Evolutionary conservation across 2,888 invertebrate species (phyloP).

Genomic region (Coelopa pilipes): DNA sequence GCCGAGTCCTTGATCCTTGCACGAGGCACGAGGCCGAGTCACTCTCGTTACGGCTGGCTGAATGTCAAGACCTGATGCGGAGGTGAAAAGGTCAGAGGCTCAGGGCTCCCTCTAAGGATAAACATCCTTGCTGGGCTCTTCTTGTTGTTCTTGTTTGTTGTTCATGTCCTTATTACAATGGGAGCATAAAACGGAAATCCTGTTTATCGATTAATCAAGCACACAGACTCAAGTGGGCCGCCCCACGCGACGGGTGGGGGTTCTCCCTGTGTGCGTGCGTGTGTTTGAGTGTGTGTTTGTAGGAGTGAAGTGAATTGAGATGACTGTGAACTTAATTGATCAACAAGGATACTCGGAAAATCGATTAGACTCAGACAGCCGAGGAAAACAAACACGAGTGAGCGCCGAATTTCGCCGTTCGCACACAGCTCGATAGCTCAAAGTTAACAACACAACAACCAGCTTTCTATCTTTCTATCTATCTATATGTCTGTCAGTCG

Average conservation of each 20-base stretch:
- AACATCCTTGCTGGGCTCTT: not conserved
- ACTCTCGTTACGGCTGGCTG: no score
- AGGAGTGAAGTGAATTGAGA: not conserved
- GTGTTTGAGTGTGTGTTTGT: no score
- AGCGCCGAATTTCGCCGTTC: not conserved
- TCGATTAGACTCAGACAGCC: not conserved
- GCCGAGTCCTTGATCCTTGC: no score
- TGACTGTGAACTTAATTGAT: constrained; percentile 1
- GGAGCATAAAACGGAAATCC: not conserved
- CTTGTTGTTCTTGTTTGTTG: not conserved
- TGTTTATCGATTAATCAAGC: constrained; percentile 25
- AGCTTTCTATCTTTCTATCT: no score
- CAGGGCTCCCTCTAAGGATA: no score
- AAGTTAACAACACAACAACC: no score
- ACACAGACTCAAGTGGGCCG: not conserved
- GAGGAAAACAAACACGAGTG: not conserved
- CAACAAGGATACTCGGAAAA: constrained; percentile 13
- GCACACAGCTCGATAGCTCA: no score
- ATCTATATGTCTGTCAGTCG: no score
- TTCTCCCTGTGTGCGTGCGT: no score
- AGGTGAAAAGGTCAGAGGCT: no score
- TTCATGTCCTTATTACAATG: not conserved
- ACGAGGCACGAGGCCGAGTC: no score
- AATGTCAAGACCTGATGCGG: no score
- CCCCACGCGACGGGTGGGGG: not conserved